phyloP scores from a whole-genome alignment of 2,797 vertebrate genomes.

The Cuniculus paca region DNA sequence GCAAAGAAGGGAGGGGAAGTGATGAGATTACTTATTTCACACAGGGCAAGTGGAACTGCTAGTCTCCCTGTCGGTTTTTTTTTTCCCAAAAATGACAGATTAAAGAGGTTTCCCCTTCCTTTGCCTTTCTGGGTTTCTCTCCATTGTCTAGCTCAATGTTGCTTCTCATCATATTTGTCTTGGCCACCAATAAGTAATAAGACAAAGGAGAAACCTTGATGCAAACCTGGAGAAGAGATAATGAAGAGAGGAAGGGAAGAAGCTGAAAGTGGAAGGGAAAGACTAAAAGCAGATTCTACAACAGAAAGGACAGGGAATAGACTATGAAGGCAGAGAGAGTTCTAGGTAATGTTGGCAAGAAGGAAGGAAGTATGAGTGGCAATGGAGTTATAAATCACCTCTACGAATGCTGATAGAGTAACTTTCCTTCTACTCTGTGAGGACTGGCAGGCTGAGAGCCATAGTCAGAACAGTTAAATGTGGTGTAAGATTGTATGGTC shows the following conservation, averaged over 20 bases:
- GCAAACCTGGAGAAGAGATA: neutral
- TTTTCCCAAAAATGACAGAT: neutral
- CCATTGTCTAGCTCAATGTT: neutral
- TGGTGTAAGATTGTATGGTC: neutral
- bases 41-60: neutral
- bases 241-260: neutral
- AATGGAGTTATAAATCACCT: neutral
- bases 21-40: neutral
- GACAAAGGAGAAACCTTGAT: neutral
- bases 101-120: neutral
- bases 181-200: neutral
- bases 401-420: neutral
- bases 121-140: neutral
- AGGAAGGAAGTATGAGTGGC: neutral
- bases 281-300: neutral
- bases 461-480: neutral
- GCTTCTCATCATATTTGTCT: neutral
- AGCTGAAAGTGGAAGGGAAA: neutral
- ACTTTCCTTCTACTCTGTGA: neutral
- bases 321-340: neutral
- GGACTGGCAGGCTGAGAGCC: neutral
- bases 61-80: neutral
- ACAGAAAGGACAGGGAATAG: neutral
- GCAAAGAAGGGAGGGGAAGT: neutral
- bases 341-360: neutral